Base-by-base conservation (phyloP, 2,888 invertebrate genomes). In the Campoplex capitator region DNA sequence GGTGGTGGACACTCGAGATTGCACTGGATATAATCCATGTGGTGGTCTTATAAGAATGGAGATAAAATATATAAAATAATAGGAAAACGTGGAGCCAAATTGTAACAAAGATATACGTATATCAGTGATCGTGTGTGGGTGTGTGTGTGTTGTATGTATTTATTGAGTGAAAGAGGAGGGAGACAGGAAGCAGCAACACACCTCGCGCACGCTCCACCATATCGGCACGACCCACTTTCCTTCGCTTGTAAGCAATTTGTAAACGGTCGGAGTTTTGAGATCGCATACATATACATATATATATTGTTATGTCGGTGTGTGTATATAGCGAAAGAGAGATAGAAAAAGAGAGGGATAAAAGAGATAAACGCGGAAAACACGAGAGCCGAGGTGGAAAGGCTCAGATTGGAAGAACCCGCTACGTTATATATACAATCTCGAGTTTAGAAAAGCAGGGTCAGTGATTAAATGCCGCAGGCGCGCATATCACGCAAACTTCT, bases 211-310 rank as follows among this genome's bases (percentile, higher is more conserved):
- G 67, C 82, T 75, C 67, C 18, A 51, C 80, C 75, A 75, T 84
- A 87, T 87, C 81, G 78, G 77, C 71, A 74, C 84, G 86, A 87
- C 86, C 86, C 86, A 87, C 86, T 87, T 87, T 87, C 58, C 77
- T 81, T 78, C 86, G 78, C 86, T 87, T 84, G 84, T 87, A 87
- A 87, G 86, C 84, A 87, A 87, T 87, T 87, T 87, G 86, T 87
- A 87, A 87, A 87, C 86, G 84, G 84, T 78, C 77, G 68, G 86
- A 87, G 84, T 84, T 87, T 87, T 82, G 84, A 74, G 86, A 81
- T 78, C 73, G 68, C 65, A 62, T 11, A 8, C 54, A 83, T 23
- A 73, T 58, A 77, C 54, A 76, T 16, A 67, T 74, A 35, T 56
- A 42, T 54, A 54, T 42, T 51, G 28, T 48, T 74, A 28, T 42